Percentiles rank a stretch among this genome's conserved stretches.
Conservation (phyloP, 2,888 invertebrate genomes). For the Heliconius cydno region DNA sequence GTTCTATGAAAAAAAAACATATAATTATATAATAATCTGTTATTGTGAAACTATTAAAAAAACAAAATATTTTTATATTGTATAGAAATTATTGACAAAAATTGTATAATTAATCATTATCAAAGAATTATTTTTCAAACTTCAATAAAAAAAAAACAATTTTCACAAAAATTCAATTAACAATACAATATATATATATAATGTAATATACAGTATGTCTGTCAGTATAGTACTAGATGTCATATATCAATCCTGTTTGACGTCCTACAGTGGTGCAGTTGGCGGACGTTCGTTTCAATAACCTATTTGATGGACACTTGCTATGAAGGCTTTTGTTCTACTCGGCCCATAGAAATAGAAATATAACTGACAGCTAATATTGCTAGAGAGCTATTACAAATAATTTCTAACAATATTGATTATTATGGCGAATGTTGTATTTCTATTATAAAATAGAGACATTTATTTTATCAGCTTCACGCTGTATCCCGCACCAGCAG, state of each 20-base stretch:
- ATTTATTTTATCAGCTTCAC: too few species aligned
- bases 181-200: constrained; percentile 23
- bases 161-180: neutral
- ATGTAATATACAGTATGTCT: neutral
- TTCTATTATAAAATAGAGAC: neutral
- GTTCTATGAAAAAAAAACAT: too few species aligned
- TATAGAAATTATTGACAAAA: too few species aligned
- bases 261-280: constrained; percentile 43
- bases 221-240: constrained; percentile 22
- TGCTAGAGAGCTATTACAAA: constrained; percentile 10
- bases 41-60: too few species aligned
- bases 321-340: constrained; percentile 39
- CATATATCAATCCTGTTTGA: constrained; percentile 46
- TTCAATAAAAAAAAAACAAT: neutral
- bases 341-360: constrained; percentile 19
- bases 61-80: too few species aligned
- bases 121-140: too few species aligned
- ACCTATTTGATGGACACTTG: constrained; percentile 43
- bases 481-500: too few species aligned
- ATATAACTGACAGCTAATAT: constrained; percentile 24
- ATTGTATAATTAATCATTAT: too few species aligned
- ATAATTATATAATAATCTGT: too few species aligned
- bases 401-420: constrained; percentile 13
- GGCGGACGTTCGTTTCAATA: constrained; percentile 41
- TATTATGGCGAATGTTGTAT: neutral